These are phyloP conservation scores for Anguilla pacifica DNA, from an alignment of 2,797 vertebrate genomes.

Conservation along the genomic window DNA sequence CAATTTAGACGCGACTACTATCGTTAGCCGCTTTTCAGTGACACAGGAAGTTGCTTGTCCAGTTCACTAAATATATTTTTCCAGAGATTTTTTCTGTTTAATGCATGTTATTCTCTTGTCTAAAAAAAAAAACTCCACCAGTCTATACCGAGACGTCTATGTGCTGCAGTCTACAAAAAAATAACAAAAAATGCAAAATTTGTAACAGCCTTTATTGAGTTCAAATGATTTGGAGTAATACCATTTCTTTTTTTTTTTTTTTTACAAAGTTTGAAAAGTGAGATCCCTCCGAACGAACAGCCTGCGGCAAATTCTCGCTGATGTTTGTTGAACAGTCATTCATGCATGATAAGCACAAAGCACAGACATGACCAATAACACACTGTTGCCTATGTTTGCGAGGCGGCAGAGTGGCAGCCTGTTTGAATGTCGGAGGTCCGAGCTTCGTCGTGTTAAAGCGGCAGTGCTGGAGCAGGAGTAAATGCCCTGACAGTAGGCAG, in stretches of 20 bases:
- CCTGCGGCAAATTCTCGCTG: conserved; percentile 56
- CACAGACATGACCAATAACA: conserved; percentile 32
- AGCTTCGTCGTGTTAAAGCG: not conserved
- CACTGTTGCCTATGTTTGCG: not conserved
- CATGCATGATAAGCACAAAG: conserved; percentile 59
- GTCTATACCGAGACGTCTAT: not conserved
- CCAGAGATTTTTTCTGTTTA: not conserved
- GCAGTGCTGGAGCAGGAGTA: not conserved
- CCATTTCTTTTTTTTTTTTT: conserved; percentile 31
- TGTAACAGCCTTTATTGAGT: not conserved
- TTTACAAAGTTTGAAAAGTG: conserved; percentile 50
- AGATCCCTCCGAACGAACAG: conserved; percentile 46
- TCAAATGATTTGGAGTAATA: conserved; percentile 56
- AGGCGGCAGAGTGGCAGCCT: not conserved
- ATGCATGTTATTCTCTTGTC: not conserved
- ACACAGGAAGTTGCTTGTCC: not conserved
- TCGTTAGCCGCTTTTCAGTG: not conserved
- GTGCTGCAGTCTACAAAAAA: not conserved
- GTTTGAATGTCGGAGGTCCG: not conserved
- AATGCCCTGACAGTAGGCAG: not conserved
- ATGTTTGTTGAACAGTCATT: conserved; percentile 52
- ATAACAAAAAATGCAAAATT: conserved; percentile 14
- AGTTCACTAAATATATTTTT: not conserved
- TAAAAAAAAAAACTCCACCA: not conserved
- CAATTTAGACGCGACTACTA: not conserved